phyloP scores from a whole-genome alignment of 2,113 vertebrate species.

The Orientallactaga bullata region DNA sequence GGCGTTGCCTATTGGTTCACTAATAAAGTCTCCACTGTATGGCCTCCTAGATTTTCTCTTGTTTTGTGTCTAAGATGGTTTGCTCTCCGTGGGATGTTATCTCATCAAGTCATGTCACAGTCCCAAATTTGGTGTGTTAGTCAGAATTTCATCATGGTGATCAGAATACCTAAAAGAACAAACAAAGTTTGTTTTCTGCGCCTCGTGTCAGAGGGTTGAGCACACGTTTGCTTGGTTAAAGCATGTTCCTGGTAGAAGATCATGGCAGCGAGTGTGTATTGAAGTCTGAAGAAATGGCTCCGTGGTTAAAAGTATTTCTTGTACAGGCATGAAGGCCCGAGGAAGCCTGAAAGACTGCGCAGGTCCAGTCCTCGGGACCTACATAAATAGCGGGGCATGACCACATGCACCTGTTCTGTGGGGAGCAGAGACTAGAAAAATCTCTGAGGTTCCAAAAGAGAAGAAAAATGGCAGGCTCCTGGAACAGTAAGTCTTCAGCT shows the following conservation, averaged over 20 bases:
- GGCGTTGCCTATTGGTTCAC: background rate
- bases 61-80: background rate
- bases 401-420: too few species aligned
- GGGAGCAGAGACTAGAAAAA: too few species aligned
- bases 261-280: background rate
- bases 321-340: too few species aligned
- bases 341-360: too few species aligned
- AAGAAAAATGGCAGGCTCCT: too few species aligned
- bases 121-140: background rate
- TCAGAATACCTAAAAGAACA: background rate
- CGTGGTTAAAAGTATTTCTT: too few species aligned
- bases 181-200: background rate
- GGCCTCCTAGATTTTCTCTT: too few species aligned
- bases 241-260: background rate
- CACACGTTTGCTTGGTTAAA: background rate
- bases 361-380: too few species aligned
- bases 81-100: background rate
- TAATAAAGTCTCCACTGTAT: background rate
- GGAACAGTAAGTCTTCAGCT: too few species aligned
- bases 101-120: background rate
- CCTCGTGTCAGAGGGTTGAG: background rate
- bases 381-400: too few species aligned
- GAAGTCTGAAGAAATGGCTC: too few species aligned
- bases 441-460: too few species aligned
- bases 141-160: background rate